Conservation (phyloP, 2,797 vertebrate species). For the Champsocephalus gunnari region DNA sequence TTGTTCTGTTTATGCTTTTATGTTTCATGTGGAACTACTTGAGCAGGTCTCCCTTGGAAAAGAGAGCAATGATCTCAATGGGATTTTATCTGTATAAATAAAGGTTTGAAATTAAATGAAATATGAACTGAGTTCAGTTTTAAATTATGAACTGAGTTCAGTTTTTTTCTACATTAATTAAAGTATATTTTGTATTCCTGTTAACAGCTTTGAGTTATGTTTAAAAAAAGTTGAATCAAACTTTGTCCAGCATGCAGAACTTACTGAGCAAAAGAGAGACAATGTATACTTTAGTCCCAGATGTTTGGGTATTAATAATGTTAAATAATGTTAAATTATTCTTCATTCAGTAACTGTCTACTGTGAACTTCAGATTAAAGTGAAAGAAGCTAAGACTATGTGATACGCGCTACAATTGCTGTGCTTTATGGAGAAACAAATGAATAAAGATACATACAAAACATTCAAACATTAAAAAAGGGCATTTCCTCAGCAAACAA, state of each 20-base stretch:
- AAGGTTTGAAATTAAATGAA: too few relatives aligned
- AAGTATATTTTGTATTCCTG: background rate
- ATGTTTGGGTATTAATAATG: background rate
- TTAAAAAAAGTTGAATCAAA: background rate
- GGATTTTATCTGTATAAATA: too few relatives aligned
- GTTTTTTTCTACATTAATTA: background rate
- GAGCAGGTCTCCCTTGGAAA: too few relatives aligned
- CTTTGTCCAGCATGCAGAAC: background rate
- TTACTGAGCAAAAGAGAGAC: background rate
- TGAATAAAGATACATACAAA: background rate
- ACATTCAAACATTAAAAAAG: background rate
- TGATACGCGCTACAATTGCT: background rate
- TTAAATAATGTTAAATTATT: background rate
- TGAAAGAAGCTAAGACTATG: background rate
- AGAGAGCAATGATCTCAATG: too few relatives aligned
- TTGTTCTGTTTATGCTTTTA: too few relatives aligned
- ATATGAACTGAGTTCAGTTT: background rate
- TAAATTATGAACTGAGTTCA: background rate
- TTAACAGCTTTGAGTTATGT: background rate
- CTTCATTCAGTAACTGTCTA: background rate
- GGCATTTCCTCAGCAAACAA: background rate
- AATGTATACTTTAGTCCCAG: background rate
- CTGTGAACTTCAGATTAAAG: too few relatives aligned
- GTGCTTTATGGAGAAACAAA: background rate
- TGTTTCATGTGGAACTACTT: too few relatives aligned